Evolutionary conservation across 2,797 vertebrate genomes (phyloP).

Genomic region (Lepus oiostolus): DNA sequence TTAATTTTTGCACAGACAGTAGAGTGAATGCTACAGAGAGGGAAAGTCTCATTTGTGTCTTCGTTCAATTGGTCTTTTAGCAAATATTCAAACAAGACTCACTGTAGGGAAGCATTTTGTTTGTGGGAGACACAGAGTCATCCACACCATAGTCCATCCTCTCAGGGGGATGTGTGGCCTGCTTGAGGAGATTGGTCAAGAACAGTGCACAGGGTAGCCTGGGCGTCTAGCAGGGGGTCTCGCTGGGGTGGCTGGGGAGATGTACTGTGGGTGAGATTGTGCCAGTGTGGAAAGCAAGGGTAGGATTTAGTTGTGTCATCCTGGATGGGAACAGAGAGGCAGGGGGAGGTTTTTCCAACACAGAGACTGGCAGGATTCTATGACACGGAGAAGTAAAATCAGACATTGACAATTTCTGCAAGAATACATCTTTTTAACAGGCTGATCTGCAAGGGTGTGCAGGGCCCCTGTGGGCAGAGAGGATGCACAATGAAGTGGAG

Average conservation of each 20-base stretch:
- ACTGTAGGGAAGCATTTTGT: neutral
- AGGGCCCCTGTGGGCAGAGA: neutral
- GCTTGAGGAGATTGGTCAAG: neutral
- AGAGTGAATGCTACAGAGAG: slow-evolving; percentile 37
- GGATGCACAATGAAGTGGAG: neutral
- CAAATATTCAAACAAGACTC: neutral
- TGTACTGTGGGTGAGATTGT: neutral
- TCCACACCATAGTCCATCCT: neutral
- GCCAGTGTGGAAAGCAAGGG: neutral
- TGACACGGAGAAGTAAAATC: slow-evolving; percentile 9
- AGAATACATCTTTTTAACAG: slow-evolving; percentile 21
- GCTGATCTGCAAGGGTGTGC: neutral
- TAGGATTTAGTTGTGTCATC: neutral
- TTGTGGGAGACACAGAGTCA: neutral
- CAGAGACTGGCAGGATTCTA: slow-evolving; percentile 4
- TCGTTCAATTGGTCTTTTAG: neutral
- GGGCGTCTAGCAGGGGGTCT: neutral
- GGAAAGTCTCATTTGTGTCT: neutral
- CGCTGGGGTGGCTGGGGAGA: neutral
- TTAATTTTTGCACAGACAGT: slow-evolving; percentile 67
- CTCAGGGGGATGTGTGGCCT: neutral
- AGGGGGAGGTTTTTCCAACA: neutral
- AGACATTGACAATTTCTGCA: neutral
- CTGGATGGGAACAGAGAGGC: neutral
- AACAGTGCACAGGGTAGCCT: neutral